Evolutionary conservation across 2,888 invertebrate genomes (phyloP).

Genomic region (Blastobasis lacticolella): DNA sequence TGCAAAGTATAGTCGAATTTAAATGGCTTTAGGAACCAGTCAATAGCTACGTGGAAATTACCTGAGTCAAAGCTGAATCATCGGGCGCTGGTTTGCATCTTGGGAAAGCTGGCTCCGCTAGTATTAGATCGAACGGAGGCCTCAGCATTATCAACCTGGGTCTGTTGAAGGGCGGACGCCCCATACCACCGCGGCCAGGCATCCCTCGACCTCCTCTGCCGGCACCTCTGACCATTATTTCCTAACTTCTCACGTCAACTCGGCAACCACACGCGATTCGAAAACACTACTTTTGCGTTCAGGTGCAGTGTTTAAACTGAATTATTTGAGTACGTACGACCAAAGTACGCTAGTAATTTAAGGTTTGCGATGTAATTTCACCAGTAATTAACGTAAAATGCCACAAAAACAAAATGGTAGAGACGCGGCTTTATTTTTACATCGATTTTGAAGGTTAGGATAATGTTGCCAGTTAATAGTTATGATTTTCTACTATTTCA

Average conservation of each 20-base stretch:
- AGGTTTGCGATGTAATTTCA: no score
- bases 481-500: no score
- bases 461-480: not conserved
- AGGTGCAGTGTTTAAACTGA: no score
- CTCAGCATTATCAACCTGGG: conserved; percentile 68
- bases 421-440: conserved; percentile 6
- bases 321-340: no score
- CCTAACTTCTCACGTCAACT: not conserved
- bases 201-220: conserved; percentile 81
- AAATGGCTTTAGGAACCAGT: no score
- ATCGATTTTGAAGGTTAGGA: conserved; percentile 13
- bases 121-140: conserved; percentile 89
- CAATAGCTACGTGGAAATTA: conserved; percentile 31
- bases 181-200: conserved; percentile 77
- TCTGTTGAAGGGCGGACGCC: conserved; percentile 60
- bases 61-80: conserved; percentile 88
- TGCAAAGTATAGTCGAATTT: no score
- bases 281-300: no score
- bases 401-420: conserved; percentile 14
- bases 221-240: conserved; percentile 12
- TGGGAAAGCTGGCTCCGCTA: conserved; percentile 93
- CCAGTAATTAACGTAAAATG: no score
- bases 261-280: no score
- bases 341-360: no score
- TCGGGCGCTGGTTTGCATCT: conserved; percentile 85